Conservation (phyloP, 2,797 vertebrate genomes). For the Syncerus caffer region DNA sequence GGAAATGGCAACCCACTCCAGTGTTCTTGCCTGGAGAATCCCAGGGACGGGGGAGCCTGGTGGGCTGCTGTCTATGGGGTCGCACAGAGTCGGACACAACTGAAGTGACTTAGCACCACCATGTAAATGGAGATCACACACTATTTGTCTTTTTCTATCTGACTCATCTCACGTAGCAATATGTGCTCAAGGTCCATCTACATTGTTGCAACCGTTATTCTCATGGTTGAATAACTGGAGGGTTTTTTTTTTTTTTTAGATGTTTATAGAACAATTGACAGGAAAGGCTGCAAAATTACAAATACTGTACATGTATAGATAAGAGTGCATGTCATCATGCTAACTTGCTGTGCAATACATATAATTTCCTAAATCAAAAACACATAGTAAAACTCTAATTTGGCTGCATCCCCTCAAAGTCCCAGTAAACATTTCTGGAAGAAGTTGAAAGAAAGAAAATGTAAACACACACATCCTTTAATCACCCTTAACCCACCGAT, state of each 20-base stretch:
- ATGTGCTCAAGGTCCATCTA: neutral
- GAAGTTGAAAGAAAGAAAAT: slow-evolving; percentile 39
- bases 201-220: neutral
- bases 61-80: no score
- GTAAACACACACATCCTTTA: neutral
- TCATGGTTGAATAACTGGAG: neutral
- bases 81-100: no score
- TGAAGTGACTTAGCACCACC: no score
- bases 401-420: slow-evolving; percentile 24
- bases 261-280: slow-evolving; percentile 76
- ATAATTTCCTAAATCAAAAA: neutral
- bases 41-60: no score
- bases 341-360: slow-evolving; percentile 37
- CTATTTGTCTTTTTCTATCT: neutral
- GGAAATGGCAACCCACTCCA: no score
- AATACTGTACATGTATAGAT: slow-evolving; percentile 55
- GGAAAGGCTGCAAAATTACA: slow-evolving; percentile 57
- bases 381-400: slow-evolving; percentile 18
- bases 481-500: neutral
- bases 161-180: neutral
- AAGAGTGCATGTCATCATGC: neutral
- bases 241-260: neutral
- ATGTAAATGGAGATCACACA: neutral
- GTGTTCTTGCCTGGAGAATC: no score
- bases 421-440: slow-evolving; percentile 31